Evolutionary conservation across 2,113 vertebrate species (phyloP), one percentile per base, ranked within the genome.

Genomic region (Psettodes erumei): DNA sequence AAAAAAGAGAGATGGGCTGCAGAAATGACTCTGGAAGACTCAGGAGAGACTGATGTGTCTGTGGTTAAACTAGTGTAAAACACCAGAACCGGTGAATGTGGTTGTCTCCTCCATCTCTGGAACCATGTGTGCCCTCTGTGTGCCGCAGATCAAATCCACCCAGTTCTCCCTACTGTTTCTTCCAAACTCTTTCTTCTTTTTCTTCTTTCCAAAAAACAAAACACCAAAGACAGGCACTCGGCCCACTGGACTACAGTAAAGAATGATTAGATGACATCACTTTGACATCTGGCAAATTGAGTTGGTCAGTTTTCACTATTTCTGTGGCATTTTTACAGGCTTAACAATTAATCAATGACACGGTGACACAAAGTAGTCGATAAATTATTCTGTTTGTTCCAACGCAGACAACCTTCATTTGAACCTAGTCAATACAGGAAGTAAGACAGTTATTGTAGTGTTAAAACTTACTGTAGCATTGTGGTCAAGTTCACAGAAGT

Each of bases 381-480:
- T 9, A 32, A 18, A 53, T 51, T 19, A n/a, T n/a, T n/a, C n/a
- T n/a, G n/a, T n/a, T n/a, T n/a, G n/a, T n/a, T n/a, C n/a, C n/a
- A n/a, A n/a, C n/a, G n/a, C n/a, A n/a, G n/a, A n/a, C n/a, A n/a
- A n/a, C n/a, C n/a, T n/a, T n/a, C n/a, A n/a, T 43, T 15, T 40
- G 7, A 28, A 50, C 2, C 16, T 3, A 18, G 40, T 18, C 48
- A 33, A 35, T 42, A 23, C 47, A n/a, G n/a, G n/a, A n/a, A 28
- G 6, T 18, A 10, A 54, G 18, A 2, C 18, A 25, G 19, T 10
- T 68, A 2, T 10, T 5, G 55, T 62, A 3, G 5, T 38, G 19
- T 33, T 62, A n/a, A n/a, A 89, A 96, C 97, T 97, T 87, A 99
- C 98, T 90, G 70, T 47, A 98, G 78, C 89, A 97, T 94, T 61